phyloP scores from a whole-genome alignment of 2,888 invertebrate genomes.

The Leptinotarsa rubiginosa region DNA sequence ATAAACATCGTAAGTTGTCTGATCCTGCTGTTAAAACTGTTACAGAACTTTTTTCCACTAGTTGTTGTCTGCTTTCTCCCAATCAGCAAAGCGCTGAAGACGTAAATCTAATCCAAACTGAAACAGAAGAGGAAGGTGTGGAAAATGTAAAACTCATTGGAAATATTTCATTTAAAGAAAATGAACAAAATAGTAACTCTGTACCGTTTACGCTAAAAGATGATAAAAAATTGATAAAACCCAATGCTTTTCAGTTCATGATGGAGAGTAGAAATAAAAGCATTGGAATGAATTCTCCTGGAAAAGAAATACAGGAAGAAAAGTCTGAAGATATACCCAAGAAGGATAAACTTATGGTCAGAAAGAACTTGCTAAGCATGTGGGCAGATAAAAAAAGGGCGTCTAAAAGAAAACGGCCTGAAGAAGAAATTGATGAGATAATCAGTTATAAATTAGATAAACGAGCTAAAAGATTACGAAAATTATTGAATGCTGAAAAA shows the following conservation, averaged over 20 bases:
- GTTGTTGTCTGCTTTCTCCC: slow-evolving; percentile 49
- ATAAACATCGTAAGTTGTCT: slow-evolving; percentile 42
- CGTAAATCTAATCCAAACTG: background rate
- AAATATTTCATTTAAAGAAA: background rate
- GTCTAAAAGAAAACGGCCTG: slow-evolving; percentile 70
- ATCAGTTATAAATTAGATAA: slow-evolving; percentile 73
- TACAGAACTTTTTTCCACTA: slow-evolving; percentile 48
- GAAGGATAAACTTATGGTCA: slow-evolving; percentile 59
- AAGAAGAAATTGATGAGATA: slow-evolving; percentile 70
- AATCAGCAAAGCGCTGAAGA: slow-evolving; percentile 26
- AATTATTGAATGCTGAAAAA: slow-evolving; percentile 60
- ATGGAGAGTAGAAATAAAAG: slow-evolving; percentile 76
- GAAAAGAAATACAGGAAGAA: slow-evolving; percentile 67
- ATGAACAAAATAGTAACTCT: background rate
- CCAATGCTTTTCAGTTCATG: slow-evolving; percentile 74
- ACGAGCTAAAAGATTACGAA: slow-evolving; percentile 72
- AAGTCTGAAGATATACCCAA: slow-evolving; percentile 50
- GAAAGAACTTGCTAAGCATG: slow-evolving; percentile 70
- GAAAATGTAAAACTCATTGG: background rate
- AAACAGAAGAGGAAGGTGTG: background rate
- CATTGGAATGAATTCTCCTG: slow-evolving; percentile 74
- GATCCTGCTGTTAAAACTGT: slow-evolving; percentile 51
- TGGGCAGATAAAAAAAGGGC: slow-evolving; percentile 76
- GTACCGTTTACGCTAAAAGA: slow-evolving; percentile 6
- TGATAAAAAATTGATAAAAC: slow-evolving; percentile 2